Evolutionary conservation across 2,888 invertebrate species (phyloP).

Genomic region (Aricia artaxerxes): DNA sequence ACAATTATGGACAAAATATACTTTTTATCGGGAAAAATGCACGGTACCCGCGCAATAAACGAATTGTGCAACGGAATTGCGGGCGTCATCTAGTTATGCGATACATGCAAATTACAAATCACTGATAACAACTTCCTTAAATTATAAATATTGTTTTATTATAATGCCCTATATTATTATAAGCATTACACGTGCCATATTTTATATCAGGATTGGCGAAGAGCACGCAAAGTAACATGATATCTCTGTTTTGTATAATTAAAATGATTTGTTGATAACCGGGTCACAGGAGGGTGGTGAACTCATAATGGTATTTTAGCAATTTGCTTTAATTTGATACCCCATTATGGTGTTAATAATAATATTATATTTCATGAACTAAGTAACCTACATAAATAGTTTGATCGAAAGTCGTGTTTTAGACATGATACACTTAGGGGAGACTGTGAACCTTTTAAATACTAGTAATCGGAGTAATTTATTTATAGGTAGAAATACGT

Average conservation of each 20-base stretch:
- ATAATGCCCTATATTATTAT: neutral
- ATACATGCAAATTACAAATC: too few relatives aligned
- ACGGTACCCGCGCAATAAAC: too few relatives aligned
- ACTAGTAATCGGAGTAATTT: neutral
- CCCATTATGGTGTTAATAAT: neutral
- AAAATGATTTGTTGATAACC: neutral
- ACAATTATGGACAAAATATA: too few relatives aligned
- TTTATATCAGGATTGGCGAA: neutral
- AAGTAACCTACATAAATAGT: neutral
- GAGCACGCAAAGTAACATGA: neutral
- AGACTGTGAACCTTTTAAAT: neutral
- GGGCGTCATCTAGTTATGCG: too few relatives aligned
- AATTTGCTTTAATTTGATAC: neutral
- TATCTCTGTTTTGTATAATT: slow-evolving; percentile 6
- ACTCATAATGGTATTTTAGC: neutral
- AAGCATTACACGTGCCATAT: neutral
- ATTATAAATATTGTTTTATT: neutral
- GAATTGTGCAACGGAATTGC: too few relatives aligned
- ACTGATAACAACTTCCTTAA: neutral
- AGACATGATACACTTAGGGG: neutral
- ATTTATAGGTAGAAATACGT: neutral
- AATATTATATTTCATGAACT: neutral
- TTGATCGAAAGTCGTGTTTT: too few relatives aligned
- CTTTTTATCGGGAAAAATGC: too few relatives aligned
- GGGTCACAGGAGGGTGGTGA: neutral